Evolutionary conservation across 2,113 vertebrate genomes (phyloP).

Genomic region (Calyptommatus sinebrachiatus): DNA sequence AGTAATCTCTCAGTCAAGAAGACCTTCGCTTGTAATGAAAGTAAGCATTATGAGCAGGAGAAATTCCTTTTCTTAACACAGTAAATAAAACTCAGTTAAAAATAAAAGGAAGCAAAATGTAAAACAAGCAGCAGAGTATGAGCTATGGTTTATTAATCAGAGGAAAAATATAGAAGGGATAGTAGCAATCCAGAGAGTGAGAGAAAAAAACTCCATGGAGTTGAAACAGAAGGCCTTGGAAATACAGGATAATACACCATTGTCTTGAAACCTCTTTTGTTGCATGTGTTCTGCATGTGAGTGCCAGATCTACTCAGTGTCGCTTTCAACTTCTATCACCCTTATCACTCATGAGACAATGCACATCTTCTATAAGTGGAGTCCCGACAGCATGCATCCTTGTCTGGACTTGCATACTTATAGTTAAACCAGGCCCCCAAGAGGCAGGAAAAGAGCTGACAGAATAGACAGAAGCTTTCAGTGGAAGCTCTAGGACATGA

Average conservation of each 20-base stretch:
- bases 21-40: not conserved
- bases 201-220: not conserved
- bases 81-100: not conserved
- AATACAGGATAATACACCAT: slow-evolving; percentile 59
- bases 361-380: slow-evolving; percentile 43
- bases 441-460: slow-evolving; percentile 52
- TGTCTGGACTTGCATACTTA: slow-evolving; percentile 48
- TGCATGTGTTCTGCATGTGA: slow-evolving; percentile 36
- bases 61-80: not conserved
- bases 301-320: slow-evolving; percentile 64
- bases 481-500: slow-evolving; percentile 46
- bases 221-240: slow-evolving; percentile 53
- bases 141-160: slow-evolving; percentile 19
- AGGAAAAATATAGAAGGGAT: slow-evolving; percentile 48
- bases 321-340: slow-evolving; percentile 56
- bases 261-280: slow-evolving; percentile 47
- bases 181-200: slow-evolving; percentile 19
- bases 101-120: not conserved
- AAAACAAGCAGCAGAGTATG: not conserved
- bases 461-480: slow-evolving; percentile 60
- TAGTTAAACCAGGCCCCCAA: slow-evolving; percentile 49
- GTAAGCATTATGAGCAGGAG: not conserved
- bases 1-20: not conserved
- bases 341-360: slow-evolving; percentile 53
- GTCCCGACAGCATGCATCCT: slow-evolving; percentile 31